Percentiles rank a stretch among this genome's conserved stretches.
phyloP scores from a whole-genome alignment of 2,888 invertebrate genomes.

The Brassicogethes aeneus region DNA sequence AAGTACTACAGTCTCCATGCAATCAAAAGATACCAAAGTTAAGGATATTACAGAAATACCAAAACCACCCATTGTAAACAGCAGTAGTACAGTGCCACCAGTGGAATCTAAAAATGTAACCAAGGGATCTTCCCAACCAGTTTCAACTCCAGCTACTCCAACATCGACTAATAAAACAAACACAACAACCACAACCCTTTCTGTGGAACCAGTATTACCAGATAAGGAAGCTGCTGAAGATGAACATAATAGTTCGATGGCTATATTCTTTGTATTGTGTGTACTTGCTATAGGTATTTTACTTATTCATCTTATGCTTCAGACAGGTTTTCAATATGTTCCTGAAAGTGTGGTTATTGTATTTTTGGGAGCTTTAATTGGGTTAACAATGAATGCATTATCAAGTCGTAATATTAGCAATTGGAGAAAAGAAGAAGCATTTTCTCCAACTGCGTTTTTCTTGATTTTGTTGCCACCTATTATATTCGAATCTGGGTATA shows the following conservation, averaged over 20 bases:
- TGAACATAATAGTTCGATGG: constrained; percentile 93
- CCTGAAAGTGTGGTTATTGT: constrained; percentile 98
- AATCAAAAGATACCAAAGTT: background rate
- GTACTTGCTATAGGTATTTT: constrained; percentile 91
- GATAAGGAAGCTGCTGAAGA: constrained; percentile 88
- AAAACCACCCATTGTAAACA: background rate
- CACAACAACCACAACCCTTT: constrained; percentile 44
- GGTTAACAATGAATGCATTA: constrained; percentile 81
- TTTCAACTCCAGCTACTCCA: constrained; percentile 8
- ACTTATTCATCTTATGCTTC: constrained; percentile 88
- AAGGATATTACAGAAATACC: background rate
- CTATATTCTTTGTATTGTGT: constrained; percentile 95
- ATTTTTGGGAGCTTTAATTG: constrained; percentile 87
- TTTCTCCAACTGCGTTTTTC: constrained; percentile 97
- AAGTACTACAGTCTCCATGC: constrained; percentile 3
- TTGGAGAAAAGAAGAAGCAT: constrained; percentile 96
- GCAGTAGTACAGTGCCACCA: background rate
- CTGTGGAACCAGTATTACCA: constrained; percentile 73
- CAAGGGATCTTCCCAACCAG: constrained; percentile 2
- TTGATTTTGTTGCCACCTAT: constrained; percentile 94
- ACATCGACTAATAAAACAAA: constrained; percentile 30
- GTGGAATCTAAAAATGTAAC: background rate
- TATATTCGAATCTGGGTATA: constrained; percentile 98
- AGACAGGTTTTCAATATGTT: constrained; percentile 91
- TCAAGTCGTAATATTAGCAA: constrained; percentile 84